These are phyloP conservation scores for Smutsia temminckii DNA, from an alignment of 2,797 vertebrate species.

Conservation along the genomic window DNA sequence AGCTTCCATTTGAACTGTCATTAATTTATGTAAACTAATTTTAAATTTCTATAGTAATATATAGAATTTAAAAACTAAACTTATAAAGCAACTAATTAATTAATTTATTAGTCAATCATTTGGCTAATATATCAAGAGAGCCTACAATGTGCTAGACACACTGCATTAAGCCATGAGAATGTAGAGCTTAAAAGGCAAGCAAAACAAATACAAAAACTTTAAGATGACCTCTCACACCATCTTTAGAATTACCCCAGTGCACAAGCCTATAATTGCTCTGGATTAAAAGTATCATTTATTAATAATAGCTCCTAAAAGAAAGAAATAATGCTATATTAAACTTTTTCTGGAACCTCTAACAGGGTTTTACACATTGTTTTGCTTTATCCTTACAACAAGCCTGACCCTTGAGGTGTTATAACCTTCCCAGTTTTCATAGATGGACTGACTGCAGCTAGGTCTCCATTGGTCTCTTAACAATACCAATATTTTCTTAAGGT, in stretches of 20 bases:
- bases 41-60: constrained; percentile 25
- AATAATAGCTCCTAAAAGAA: constrained; percentile 14
- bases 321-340: not conserved
- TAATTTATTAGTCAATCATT: not conserved
- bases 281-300: not conserved
- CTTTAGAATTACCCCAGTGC: not conserved
- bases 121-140: not conserved
- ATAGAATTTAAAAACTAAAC: not conserved
- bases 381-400: not conserved
- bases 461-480: not conserved
- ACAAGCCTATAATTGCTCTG: not conserved
- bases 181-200: not conserved
- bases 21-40: not conserved
- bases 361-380: not conserved
- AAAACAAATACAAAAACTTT: not conserved
- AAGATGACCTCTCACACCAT: not conserved
- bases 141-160: not conserved
- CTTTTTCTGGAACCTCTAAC: not conserved
- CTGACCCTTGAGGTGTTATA: not conserved
- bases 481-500: not conserved
- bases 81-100: not conserved
- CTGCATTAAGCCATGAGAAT: not conserved
- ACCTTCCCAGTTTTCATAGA: not conserved
- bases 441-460: not conserved
- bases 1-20: constrained; percentile 9